Evolutionary conservation across 2,888 invertebrate species (phyloP), one percentile per base, ranked within the genome.

Genomic region (Thelaira solivaga): DNA sequence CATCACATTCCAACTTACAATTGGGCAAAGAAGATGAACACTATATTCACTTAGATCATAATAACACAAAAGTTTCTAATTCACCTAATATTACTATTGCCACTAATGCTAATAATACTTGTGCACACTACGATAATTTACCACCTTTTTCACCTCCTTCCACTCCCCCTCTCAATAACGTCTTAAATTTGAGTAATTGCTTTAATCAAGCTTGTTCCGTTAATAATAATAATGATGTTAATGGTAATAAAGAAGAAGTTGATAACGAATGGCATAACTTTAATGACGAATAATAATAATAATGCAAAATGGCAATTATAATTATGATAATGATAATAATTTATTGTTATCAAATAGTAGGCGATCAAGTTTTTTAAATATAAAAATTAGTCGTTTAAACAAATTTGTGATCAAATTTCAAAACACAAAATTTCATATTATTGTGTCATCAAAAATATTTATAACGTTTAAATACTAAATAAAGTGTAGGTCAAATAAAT

Each of bases 1-100:
- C 76, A 65, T 55, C 76, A 76, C 20, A 75, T 53, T 68, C 64
- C 20, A 75, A 7, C 10, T 57, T 31, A 45, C 53, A 68, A 36
- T 22, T 75, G 53, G 45, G 53, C 29, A 67, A 67, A 49, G 67
- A 61, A 61, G 45, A 53, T 61, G 53, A 55, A 11, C 26, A 43
- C n/a, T 22, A 24, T 39, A 10, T 39, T 36, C 36, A 55, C n/a
- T 62, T 68, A 55, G 29, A 41, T 8, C 7, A 13, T 22, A 47
- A 64, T 55, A 61, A 55, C 39, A 67, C 65, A 51, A 31, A 31
- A 36, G 8, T 62, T 34, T 16, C 64, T 53, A 18, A 62, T 57
- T 43, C 67, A 59, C n/a, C 49, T 57, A 68, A 61, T 49, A 34
- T 49, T 31, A 41, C 41, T 31, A 57, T 53, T 41, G 24, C 61